Conservation (phyloP, 2,888 invertebrate species). For the Trissolcus japonicus region DNA sequence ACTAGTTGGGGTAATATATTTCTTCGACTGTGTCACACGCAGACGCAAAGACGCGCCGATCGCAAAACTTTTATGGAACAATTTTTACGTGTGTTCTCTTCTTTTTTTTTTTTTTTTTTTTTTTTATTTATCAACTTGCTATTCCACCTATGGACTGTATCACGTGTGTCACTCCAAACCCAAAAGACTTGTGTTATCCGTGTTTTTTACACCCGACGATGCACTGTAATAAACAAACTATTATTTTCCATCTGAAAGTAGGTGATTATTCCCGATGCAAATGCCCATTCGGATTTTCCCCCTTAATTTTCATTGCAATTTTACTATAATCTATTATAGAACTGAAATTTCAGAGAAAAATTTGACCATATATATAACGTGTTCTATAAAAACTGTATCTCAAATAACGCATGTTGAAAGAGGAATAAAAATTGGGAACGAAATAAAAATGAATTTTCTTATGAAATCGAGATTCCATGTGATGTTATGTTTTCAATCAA, state of each 20-base stretch:
- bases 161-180: conserved; percentile 14
- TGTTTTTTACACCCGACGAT: conserved; percentile 29
- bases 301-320: not conserved
- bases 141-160: conserved; percentile 37
- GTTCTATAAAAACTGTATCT: no score
- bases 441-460: no score
- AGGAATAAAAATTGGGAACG: no score
- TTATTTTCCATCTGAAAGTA: conserved; percentile 37
- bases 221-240: conserved; percentile 31
- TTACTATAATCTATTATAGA: no score
- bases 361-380: no score
- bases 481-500: no score
- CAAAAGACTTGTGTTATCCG: conserved; percentile 31
- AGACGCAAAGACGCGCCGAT: conserved; percentile 64
- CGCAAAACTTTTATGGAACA: conserved; percentile 68
- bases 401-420: no score
- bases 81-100: conserved; percentile 66
- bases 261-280: conserved; percentile 12
- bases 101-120: no score
- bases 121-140: conserved; percentile 38
- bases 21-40: conserved; percentile 61
- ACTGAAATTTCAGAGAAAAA: no score
- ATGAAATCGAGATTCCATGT: no score
- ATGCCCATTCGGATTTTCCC: not conserved
- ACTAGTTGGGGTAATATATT: conserved; percentile 55